phyloP scores from a whole-genome alignment of 2,113 vertebrate species.

The Hyperoodon ampullatus region DNA sequence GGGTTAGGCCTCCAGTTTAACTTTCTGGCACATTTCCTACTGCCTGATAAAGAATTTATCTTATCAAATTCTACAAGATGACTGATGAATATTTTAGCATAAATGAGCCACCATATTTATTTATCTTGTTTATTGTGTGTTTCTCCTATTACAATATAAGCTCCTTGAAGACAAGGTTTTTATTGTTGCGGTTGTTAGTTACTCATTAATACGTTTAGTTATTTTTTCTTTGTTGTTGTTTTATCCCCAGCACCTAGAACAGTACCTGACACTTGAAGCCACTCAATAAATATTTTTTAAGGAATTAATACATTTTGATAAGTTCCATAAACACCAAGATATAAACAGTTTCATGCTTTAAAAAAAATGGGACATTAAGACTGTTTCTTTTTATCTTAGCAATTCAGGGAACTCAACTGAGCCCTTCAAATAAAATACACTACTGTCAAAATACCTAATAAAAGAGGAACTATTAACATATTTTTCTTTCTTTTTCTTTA shows the following conservation, averaged over 20 bases:
- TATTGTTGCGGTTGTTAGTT: not conserved
- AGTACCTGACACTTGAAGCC: not conserved
- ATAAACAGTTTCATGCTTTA: not conserved
- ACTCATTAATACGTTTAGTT: not conserved
- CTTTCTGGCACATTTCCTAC: not conserved
- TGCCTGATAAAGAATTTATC: not conserved
- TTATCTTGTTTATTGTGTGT: not conserved
- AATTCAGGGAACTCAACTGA: not conserved
- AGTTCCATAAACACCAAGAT: not conserved
- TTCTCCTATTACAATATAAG: not conserved
- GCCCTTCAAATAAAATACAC: not conserved
- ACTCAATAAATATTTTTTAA: not conserved
- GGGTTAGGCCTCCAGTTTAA: not conserved
- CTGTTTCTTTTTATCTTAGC: not conserved
- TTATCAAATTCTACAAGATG: not conserved
- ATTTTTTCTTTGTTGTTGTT: not conserved
- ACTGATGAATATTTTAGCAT: not conserved
- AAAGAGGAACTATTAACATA: not conserved
- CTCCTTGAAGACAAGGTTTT: not conserved
- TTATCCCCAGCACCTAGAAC: not conserved
- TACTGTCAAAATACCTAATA: not conserved
- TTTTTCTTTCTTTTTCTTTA: slow-evolving; percentile 68
- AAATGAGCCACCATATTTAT: not conserved
- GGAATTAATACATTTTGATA: not conserved
- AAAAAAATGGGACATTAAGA: not conserved